phyloP scores from a whole-genome alignment of 2,888 invertebrate genomes.

The Enchytraeus crypticus region DNA sequence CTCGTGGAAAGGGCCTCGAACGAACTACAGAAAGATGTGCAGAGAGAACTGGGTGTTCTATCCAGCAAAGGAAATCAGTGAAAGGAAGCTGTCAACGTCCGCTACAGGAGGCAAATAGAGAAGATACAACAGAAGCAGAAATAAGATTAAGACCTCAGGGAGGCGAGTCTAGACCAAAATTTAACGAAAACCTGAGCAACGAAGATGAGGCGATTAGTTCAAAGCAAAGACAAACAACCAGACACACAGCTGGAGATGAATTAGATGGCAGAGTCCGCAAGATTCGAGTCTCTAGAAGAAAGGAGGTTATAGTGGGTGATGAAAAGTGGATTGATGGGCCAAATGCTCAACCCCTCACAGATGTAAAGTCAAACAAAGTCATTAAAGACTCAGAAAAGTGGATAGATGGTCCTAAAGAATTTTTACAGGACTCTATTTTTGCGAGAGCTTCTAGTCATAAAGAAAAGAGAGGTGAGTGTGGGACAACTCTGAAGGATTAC shows the following conservation, averaged over 20 bases:
- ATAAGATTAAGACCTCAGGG: constrained; percentile 2
- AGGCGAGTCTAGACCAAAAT: neutral
- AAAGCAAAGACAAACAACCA: neutral
- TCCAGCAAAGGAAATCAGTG: neutral
- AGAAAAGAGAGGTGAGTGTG: too few relatives aligned
- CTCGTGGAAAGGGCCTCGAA: neutral
- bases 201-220: neutral
- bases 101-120: neutral
- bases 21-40: neutral
- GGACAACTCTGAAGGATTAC: neutral
- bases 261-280: neutral
- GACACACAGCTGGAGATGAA: neutral
- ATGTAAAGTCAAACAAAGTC: neutral
- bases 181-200: neutral
- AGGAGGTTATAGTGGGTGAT: constrained; percentile 40
- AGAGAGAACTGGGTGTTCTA: too few relatives aligned
- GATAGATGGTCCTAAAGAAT: constrained; percentile 5
- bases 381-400: neutral
- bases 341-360: neutral
- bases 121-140: neutral
- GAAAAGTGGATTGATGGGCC: constrained; percentile 52
- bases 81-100: neutral
- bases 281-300: neutral
- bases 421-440: neutral
- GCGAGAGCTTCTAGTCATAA: neutral